Conservation (phyloP, 2,888 invertebrate genomes). For the Seira musarum region DNA sequence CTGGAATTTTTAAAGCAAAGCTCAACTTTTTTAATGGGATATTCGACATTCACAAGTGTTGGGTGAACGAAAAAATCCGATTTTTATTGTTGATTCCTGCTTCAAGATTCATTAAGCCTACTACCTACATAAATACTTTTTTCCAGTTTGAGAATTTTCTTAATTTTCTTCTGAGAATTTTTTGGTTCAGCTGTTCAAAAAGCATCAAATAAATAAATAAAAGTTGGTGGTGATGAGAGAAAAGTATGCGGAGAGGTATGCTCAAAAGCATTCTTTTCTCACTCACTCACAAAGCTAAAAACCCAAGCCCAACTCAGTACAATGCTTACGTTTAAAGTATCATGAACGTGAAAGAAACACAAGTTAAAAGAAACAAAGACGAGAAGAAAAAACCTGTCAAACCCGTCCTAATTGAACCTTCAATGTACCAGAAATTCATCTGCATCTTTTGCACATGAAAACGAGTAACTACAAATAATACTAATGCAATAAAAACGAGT, state of each 20-base stretch:
- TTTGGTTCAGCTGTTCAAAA: background rate
- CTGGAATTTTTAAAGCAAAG: too few species aligned
- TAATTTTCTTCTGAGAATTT: background rate
- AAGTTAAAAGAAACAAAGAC: slow-evolving; percentile 17
- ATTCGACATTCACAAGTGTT: slow-evolving; percentile 27
- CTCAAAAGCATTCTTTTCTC: slow-evolving; percentile 2
- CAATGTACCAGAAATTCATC: slow-evolving; percentile 28
- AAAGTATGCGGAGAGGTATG: slow-evolving; percentile 11
- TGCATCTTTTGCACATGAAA: slow-evolving; percentile 12
- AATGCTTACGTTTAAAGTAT: background rate
- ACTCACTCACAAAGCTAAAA: too few species aligned
- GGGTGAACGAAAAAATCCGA: slow-evolving; percentile 9
- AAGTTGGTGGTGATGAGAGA: slow-evolving; percentile 8
- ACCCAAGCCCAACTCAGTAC: background rate
- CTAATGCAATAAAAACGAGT: background rate
- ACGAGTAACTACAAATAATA: background rate
- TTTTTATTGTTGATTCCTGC: slow-evolving; percentile 28
- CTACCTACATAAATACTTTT: slow-evolving; percentile 11
- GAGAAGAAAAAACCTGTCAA: slow-evolving; percentile 43
- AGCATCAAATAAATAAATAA: slow-evolving; percentile 6
- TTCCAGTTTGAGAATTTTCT: background rate
- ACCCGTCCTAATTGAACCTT: slow-evolving; percentile 46
- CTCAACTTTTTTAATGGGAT: slow-evolving; percentile 38
- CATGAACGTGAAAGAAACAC: background rate
- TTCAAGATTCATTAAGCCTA: slow-evolving; percentile 25